These are phyloP conservation scores for Oncorhynchus clarkii DNA, from an alignment of 2,113 vertebrate genomes.

Conservation along the genomic window DNA sequence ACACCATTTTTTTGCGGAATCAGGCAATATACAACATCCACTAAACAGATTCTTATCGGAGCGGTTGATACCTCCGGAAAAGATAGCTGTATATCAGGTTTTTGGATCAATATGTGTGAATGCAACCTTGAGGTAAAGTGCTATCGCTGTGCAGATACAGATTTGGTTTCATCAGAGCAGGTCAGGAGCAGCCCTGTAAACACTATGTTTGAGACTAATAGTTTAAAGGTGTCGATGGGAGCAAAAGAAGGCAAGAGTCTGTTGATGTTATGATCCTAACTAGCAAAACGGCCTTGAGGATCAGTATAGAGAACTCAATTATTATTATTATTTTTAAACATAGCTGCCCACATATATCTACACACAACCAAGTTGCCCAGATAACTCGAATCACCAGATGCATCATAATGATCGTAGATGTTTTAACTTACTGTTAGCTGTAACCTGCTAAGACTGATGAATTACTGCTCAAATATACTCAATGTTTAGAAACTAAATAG, in stretches of 20 bases:
- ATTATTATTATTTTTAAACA: background rate
- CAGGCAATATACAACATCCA: background rate
- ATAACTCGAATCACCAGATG: conserved; percentile 69
- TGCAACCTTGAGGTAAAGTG: conserved; percentile 30
- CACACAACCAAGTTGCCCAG: conserved; percentile 46
- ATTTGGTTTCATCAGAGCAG: background rate
- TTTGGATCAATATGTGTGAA: conserved; percentile 35
- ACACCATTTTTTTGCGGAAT: conserved; percentile 29
- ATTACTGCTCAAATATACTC: background rate
- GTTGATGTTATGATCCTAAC: background rate
- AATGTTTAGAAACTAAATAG: background rate
- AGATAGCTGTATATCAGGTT: conserved; percentile 36
- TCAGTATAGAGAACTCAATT: background rate
- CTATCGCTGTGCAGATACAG: conserved; percentile 31
- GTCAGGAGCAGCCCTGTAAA: background rate
- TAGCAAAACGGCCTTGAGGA: background rate
- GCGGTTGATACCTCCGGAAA: conserved; percentile 16
- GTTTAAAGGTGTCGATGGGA: background rate
- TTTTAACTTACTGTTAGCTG: background rate
- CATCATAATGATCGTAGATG: background rate
- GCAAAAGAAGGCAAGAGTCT: background rate
- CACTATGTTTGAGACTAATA: background rate
- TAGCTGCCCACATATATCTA: conserved; percentile 29
- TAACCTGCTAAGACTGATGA: background rate
- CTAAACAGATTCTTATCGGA: background rate